Conservation (phyloP, 2,113 vertebrate species). For the Collichthys lucidus region DNA sequence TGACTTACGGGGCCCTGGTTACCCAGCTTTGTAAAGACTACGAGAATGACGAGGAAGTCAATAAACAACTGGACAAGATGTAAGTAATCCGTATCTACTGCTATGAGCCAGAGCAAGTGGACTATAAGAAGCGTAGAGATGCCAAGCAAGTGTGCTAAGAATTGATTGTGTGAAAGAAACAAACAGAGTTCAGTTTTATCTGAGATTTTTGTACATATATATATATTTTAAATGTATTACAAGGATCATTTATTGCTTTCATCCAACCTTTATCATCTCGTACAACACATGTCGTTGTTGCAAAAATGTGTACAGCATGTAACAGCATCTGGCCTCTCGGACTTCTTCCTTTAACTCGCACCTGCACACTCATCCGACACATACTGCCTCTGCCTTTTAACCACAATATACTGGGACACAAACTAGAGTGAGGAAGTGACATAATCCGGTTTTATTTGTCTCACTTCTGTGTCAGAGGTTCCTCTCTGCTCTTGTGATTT, state of each 20-base stretch:
- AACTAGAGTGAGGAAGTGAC: constrained; percentile 14
- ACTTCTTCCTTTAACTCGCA: constrained; percentile 19
- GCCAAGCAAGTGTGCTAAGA: not conserved
- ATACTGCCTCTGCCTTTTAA: constrained; percentile 25
- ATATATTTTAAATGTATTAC: not conserved
- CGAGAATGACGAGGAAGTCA: constrained; percentile 98
- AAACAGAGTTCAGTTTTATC: not conserved
- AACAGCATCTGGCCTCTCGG: not conserved
- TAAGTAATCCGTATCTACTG: constrained; percentile 73
- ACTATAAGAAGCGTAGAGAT: not conserved
- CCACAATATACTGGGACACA: not conserved
- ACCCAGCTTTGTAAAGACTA: constrained; percentile 99
- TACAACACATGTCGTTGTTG: not conserved
- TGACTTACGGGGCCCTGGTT: constrained; percentile 97
- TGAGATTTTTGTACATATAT: not conserved
- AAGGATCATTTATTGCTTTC: not conserved
- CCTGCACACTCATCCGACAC: constrained; percentile 38
- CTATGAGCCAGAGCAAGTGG: not conserved
- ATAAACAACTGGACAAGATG: constrained; percentile 99
- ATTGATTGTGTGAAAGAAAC: not conserved
- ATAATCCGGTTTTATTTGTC: constrained; percentile 23
- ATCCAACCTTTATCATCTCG: too few relatives aligned
- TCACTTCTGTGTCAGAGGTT: constrained; percentile 20
- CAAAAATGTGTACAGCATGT: not conserved
- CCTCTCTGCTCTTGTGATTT: not conserved